phyloP scores from a whole-genome alignment of 37 sponge, comb jelly and placozoan species.

The Ianthella basta region DNA sequence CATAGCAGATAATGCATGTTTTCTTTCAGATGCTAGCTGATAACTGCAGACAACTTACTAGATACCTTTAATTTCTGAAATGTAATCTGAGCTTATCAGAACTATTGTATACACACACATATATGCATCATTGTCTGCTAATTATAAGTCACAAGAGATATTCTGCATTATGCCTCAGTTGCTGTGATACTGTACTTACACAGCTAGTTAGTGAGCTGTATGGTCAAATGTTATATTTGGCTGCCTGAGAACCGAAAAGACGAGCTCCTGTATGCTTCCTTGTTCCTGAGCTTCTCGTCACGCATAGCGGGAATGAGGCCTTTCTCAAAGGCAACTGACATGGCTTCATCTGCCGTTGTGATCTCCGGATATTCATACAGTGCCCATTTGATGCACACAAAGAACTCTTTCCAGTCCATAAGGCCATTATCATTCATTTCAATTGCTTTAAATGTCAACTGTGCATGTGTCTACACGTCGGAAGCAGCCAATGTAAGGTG shows the following conservation, averaged over 20 bases:
- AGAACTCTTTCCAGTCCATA: slow-evolving; percentile 87
- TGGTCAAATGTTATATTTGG: no score
- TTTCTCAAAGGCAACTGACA: slow-evolving; percentile 67
- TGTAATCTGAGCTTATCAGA: no score
- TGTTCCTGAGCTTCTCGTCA: slow-evolving; percentile 65
- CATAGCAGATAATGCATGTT: no score
- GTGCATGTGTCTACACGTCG: slow-evolving; percentile 52
- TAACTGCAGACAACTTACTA: no score
- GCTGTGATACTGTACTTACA: no score
- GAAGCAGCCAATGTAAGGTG: slow-evolving; percentile 90
- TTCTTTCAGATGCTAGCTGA: no score
- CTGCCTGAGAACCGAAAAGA: background rate
- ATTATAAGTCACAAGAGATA: no score
- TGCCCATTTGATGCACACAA: slow-evolving; percentile 84
- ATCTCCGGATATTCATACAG: slow-evolving; percentile 75
- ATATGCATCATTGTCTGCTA: no score
- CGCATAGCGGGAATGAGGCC: slow-evolving; percentile 86
- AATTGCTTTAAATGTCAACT: slow-evolving; percentile 59
- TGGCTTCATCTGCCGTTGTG: slow-evolving; percentile 38
- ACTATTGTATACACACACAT: no score
- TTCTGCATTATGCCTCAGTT: no score
- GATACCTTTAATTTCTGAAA: no score
- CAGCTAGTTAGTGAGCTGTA: no score
- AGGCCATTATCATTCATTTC: slow-evolving; percentile 81
- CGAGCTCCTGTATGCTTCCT: background rate